Evolutionary conservation across 2,797 vertebrate species (phyloP).

Genomic region (Lateolabrax maculatus): DNA sequence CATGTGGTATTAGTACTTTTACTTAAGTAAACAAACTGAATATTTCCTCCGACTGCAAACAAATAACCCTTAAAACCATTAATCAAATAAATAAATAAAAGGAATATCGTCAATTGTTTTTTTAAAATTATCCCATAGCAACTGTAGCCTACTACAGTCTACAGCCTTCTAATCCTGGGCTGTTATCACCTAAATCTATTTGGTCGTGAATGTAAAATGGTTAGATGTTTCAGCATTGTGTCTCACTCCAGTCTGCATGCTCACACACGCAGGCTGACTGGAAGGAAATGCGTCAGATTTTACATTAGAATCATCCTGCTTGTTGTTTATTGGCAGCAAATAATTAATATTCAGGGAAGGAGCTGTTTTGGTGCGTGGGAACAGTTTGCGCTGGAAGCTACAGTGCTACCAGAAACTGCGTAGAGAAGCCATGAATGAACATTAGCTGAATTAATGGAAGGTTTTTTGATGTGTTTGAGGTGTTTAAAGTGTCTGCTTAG

Average conservation of each 20-base stretch:
- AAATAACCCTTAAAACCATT: background rate
- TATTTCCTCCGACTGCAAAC: background rate
- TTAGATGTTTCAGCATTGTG: background rate
- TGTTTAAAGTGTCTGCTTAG: slow-evolving; percentile 10
- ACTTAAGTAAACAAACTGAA: too few species aligned
- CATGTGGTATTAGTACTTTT: too few species aligned
- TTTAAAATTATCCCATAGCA: background rate
- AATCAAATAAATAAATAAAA: too few species aligned
- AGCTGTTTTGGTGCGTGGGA: slow-evolving; percentile 1
- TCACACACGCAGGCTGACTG: slow-evolving; percentile 12
- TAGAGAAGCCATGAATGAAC: background rate
- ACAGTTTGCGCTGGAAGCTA: slow-evolving; percentile 16
- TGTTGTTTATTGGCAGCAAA: slow-evolving; percentile 3
- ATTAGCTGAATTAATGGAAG: slow-evolving; percentile 12
- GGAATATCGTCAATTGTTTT: background rate
- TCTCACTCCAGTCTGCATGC: background rate
- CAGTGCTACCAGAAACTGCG: background rate
- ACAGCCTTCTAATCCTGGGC: background rate
- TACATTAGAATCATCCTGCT: slow-evolving; percentile 21
- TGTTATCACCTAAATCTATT: background rate
- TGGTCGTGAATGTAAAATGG: background rate
- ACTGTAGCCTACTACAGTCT: too few species aligned
- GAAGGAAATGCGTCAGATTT: slow-evolving; percentile 7
- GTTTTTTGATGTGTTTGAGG: background rate
- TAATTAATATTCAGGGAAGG: slow-evolving; percentile 9